Conservation (phyloP, 2,797 vertebrate species). For the Paramormyrops hopkinsi region DNA sequence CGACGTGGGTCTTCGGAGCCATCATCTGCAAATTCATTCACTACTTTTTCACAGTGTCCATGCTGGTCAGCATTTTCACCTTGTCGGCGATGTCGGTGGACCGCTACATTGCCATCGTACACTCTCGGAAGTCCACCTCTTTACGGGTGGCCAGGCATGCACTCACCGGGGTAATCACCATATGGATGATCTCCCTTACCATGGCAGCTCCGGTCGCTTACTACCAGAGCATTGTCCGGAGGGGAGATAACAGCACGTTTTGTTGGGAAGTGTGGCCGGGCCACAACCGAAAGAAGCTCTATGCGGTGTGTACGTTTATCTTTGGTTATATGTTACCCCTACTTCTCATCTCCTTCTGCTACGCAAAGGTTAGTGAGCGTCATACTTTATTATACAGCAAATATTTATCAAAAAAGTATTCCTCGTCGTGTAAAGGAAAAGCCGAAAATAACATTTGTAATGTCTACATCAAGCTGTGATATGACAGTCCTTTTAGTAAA, state of each 20-base stretch:
- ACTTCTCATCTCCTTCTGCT: constrained; percentile 93
- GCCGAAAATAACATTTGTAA: not conserved
- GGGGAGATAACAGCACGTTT: constrained; percentile 72
- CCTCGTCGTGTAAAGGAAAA: not conserved
- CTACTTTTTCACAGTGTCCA: constrained; percentile 94
- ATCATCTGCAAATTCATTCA: constrained; percentile 93
- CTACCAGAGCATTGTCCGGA: constrained; percentile 77
- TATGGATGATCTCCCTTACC: constrained; percentile 83
- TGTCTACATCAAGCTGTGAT: not conserved
- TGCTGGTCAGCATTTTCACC: constrained; percentile 97
- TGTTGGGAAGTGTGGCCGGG: constrained; percentile 93
- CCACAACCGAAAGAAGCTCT: constrained; percentile 74
- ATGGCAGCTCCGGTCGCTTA: constrained; percentile 87
- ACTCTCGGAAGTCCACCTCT: constrained; percentile 79
- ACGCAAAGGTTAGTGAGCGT: constrained; percentile 76
- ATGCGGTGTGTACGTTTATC: constrained; percentile 84
- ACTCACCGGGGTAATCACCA: constrained; percentile 72
- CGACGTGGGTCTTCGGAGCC: constrained; percentile 85
- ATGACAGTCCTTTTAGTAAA: not conserved
- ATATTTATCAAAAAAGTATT: not conserved
- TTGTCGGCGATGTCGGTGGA: constrained; percentile 95
- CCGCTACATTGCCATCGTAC: constrained; percentile 92
- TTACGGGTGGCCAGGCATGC: constrained; percentile 79
- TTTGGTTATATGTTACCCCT: constrained; percentile 89
- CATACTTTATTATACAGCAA: not conserved